Evolutionary conservation across 2,888 invertebrate genomes (phyloP), one percentile per base, ranked within the genome.

Genomic region (Campoplex capitator): DNA sequence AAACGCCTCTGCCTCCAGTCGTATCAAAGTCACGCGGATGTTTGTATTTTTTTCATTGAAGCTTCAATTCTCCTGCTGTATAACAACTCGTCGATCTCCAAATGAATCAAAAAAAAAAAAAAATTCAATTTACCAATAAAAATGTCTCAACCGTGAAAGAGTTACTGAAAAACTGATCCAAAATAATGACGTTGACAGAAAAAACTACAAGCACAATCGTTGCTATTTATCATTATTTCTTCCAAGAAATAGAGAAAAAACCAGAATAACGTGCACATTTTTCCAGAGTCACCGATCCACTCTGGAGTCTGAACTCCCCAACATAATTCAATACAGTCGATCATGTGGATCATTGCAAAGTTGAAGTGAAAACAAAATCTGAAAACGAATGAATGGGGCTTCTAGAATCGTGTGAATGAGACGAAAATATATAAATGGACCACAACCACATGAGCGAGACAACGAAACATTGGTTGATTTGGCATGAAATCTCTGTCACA

Each of bases 21-120:
- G 58, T 91, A 92, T 91, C 91, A 91, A 88, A 88, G 32, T 76
- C 86, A 82, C 89, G 76, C 91, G 92, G 91, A 92, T 91, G 91
- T 90, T 88, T 88, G 85, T 89, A 87, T 68, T 90, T 91, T 23
- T 91, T 90, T 86, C 87, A 85, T 73, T 83, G 51, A 68, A 80
- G 45, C 76, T 88, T 7, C 42, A 70, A 45, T 68, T 23, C 38
- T 51, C 32, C 9, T 7, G n/a, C 35, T 38, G 7, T 67, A 8
- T 6, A 38, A 38, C 38, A 6, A 38, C 6, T 38, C 3, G 13
- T 32, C 28, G 18, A 32, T 51, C 23, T 28, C 13, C 1, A 54
- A 23, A 16, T 48, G 38, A 51, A 54, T 3, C 23, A 35, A 18
- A 51, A 9, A 23, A 23, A 23, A 23, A 23, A 23, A 23, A 67